Evolutionary conservation across 2,888 invertebrate genomes (phyloP).

Genomic region (Muscina levida): DNA sequence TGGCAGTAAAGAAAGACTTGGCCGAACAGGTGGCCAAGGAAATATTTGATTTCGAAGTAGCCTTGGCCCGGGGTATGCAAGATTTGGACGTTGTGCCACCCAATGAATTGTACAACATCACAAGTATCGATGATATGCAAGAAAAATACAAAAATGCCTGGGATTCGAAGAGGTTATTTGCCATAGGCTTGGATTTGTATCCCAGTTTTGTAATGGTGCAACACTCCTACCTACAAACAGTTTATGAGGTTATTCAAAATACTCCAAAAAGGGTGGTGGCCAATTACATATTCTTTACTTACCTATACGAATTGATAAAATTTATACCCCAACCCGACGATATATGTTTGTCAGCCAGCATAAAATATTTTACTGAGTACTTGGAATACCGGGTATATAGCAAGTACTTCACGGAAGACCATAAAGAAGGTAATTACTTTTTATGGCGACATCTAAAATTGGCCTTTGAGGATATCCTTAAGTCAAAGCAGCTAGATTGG

Average conservation of each 20-base stretch:
- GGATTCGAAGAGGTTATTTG: slow-evolving; percentile 71
- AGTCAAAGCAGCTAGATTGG: slow-evolving; percentile 70
- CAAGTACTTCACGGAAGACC: slow-evolving; percentile 69
- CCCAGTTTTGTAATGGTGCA: slow-evolving; percentile 45
- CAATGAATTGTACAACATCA: slow-evolving; percentile 59
- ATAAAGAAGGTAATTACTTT: slow-evolving; percentile 70
- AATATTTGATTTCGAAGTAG: slow-evolving; percentile 71
- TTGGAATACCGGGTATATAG: slow-evolving; percentile 68
- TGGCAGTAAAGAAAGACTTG: slow-evolving; percentile 66
- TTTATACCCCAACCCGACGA: too few species aligned
- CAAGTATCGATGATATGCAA: slow-evolving; percentile 66
- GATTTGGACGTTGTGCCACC: slow-evolving; percentile 39
- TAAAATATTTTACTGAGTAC: too few species aligned
- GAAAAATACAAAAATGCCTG: slow-evolving; percentile 58
- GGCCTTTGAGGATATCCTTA: slow-evolving; percentile 69
- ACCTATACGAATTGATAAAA: too few species aligned
- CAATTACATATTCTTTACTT: not conserved
- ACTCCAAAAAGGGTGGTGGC: not conserved
- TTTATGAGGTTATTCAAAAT: not conserved
- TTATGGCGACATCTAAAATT: slow-evolving; percentile 74
- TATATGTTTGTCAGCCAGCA: too few species aligned
- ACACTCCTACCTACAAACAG: too few species aligned
- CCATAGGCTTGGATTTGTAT: slow-evolving; percentile 72
- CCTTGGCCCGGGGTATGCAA: slow-evolving; percentile 68
- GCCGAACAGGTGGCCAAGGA: slow-evolving; percentile 68